Evolutionary conservation across 1,140 invertebrate genomes (phyloP), one percentile per base, ranked within the genome.

Genomic region (Achatina immaculata): DNA sequence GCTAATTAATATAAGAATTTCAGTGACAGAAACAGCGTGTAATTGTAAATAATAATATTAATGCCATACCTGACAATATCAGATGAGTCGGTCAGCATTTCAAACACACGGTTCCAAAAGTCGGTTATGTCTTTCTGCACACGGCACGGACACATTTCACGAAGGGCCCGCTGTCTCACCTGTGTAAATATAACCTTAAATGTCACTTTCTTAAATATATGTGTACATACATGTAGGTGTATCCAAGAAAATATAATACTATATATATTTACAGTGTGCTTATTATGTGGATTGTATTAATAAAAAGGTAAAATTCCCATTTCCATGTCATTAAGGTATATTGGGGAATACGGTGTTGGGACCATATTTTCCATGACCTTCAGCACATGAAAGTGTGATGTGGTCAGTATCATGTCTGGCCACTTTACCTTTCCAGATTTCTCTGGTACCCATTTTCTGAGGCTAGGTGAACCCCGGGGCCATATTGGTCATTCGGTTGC

Each of bases 141-240:
- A 36, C 88, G 82, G 80, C 90, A 91, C 6, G 90, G 90, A 80
- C 90, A 91, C 88, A 91, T 91, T 82, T 91, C 88, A 62, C 85
- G 85, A 0, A 91, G 82, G 24, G 90, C 89, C 68, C 78, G 84
- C 84, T 90, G 86, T 75, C 90, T 81, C 24, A 90, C 89, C 45
- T 77, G 48, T n/a, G 42, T 45, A 38, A 38, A 78, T 68, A 66
- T 48, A 55, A 19, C 21, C 6, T n/a, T n/a, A 68, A 31, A 68
- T 19, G n/a, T n/a, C n/a, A 55, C 14, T 16, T 55, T 16, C 14
- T 14, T 55, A 55, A 55, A n/a, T 55, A n/a, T 55, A n/a, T 55
- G 51, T 55, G 51, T 55, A n/a, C n/a, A n/a, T 55, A 55, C n/a
- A n/a, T 55, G 51, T 55, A n/a, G 14, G 51, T 55, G 51, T 55